Evolutionary conservation across 2,888 invertebrate genomes (phyloP).

Genomic region (Apamea epomidion): DNA sequence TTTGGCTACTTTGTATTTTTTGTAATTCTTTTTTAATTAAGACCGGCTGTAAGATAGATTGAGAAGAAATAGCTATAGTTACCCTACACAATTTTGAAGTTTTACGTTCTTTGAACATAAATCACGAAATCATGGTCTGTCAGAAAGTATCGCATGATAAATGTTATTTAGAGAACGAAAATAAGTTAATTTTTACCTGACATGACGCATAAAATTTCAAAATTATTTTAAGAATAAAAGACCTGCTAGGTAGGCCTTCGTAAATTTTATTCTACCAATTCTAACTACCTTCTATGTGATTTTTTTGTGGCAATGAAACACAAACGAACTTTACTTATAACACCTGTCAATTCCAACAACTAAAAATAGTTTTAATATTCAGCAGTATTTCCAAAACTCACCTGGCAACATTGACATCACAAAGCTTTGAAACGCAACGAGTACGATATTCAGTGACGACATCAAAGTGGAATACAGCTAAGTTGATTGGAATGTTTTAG

Average conservation of each 20-base stretch:
- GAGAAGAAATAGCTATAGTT: background rate
- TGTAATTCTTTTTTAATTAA: no score
- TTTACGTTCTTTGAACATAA: background rate
- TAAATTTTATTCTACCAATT: background rate
- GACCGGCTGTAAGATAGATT: background rate
- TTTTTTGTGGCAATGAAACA: background rate
- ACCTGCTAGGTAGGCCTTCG: background rate
- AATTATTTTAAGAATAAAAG: background rate
- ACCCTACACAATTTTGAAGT: background rate
- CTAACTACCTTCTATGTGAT: no score
- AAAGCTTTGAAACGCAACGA: conserved; percentile 45
- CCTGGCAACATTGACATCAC: conserved; percentile 31
- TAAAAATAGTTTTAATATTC: background rate
- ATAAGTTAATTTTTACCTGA: background rate
- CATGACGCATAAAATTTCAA: background rate
- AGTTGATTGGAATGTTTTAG: conserved; percentile 44
- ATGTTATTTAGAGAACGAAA: background rate
- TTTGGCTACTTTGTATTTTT: no score
- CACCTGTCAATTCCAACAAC: background rate
- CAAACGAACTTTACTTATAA: no score
- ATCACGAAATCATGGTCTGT: background rate
- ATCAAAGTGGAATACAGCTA: conserved; percentile 47
- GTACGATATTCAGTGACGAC: conserved; percentile 35
- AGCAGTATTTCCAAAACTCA: background rate
- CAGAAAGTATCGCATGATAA: background rate